Conservation (phyloP, 2,797 vertebrate species). For the Microchirus variegatus region DNA sequence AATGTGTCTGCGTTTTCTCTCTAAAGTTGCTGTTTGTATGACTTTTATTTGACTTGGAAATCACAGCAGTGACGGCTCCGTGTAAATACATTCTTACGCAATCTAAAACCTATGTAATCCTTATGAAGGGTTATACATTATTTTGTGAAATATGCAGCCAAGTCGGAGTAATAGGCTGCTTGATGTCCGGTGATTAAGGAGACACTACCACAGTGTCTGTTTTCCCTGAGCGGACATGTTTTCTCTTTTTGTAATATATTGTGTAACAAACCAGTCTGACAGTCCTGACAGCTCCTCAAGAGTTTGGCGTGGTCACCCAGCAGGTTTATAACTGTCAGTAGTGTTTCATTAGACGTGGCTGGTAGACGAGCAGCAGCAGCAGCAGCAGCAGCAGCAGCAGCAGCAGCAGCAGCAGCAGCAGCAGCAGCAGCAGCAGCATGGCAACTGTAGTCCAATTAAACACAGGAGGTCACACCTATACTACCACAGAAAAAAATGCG, state of each 20-base stretch:
- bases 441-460: slow-evolving; percentile 6
- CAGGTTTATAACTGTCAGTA: slow-evolving; percentile 55
- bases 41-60: slow-evolving; percentile 15
- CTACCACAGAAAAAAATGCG: slow-evolving; percentile 24
- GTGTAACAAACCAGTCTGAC: slow-evolving; percentile 57
- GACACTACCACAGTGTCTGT: slow-evolving; percentile 7
- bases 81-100: neutral
- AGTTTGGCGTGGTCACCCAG: slow-evolving; percentile 44
- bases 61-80: neutral
- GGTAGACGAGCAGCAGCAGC: slow-evolving; percentile 20
- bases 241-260: slow-evolving; percentile 1
- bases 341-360: slow-evolving; percentile 39
- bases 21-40: neutral
- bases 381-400: too few relatives aligned
- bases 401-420: too few relatives aligned
- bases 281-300: slow-evolving; percentile 20
- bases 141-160: neutral
- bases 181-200: neutral
- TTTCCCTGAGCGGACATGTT: slow-evolving; percentile 1
- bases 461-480: slow-evolving; percentile 48
- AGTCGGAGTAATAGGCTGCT: neutral
- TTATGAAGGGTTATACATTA: neutral
- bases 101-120: too few relatives aligned
- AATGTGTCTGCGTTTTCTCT: neutral
- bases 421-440: slow-evolving; percentile 16